Percentiles rank a stretch among this genome's conserved stretches.
Evolutionary conservation across 1,140 invertebrate genomes (phyloP).

Genomic region (Bombus pyrosoma): DNA sequence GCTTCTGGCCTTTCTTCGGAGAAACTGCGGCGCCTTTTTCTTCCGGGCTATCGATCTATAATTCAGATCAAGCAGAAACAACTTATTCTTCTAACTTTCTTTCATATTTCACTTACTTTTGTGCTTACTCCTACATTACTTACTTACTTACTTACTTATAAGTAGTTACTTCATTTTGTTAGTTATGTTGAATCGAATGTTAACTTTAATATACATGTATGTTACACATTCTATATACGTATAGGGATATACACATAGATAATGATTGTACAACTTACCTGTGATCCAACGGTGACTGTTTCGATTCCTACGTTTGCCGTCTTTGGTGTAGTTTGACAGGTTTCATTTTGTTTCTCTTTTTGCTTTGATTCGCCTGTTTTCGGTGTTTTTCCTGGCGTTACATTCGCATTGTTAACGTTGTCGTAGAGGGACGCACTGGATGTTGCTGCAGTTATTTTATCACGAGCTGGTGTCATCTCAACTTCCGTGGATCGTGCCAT

Average conservation of each 20-base stretch:
- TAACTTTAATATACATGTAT: not conserved
- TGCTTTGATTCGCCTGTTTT: conserved; percentile 75
- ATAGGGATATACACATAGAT: not conserved
- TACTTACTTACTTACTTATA: not conserved
- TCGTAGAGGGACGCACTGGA: conserved; percentile 95
- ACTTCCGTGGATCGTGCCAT: conserved; percentile 88
- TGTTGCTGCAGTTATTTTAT: conserved; percentile 91
- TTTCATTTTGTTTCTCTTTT: conserved; percentile 80
- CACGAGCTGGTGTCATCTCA: conserved; percentile 84
- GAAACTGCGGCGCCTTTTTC: conserved; percentile 79
- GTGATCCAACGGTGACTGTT: conserved; percentile 83
- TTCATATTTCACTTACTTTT: not conserved
- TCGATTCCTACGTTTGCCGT: conserved; percentile 82
- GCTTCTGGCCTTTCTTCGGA: conserved; percentile 78
- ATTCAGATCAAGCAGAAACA: not conserved
- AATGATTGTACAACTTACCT: conserved; percentile 74
- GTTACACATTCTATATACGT: too few species aligned
- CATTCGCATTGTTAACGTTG: conserved; percentile 85
- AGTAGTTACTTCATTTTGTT: not conserved
- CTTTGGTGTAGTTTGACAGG: conserved; percentile 79
- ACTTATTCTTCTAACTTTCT: not conserved
- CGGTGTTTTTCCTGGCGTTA: conserved; percentile 74
- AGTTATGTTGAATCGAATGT: not conserved
- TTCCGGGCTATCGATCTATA: conserved; percentile 82
- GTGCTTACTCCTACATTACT: not conserved